A percentile compares a stretch with the other conserved stretches of the same genome.
Evolutionary conservation across 2,888 invertebrate species (phyloP).

Genomic region (Craniophora ligustri): DNA sequence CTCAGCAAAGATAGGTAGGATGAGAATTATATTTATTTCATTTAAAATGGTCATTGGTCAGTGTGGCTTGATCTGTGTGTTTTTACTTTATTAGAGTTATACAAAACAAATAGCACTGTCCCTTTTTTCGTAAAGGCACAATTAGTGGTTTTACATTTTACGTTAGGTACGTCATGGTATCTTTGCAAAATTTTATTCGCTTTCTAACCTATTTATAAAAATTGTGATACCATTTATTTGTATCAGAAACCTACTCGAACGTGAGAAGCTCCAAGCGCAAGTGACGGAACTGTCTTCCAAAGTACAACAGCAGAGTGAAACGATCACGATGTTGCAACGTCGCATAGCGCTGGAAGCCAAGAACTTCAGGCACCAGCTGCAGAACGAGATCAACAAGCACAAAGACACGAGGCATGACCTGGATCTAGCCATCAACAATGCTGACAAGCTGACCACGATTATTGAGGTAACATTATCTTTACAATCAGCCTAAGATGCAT

Average conservation of each 20-base stretch:
- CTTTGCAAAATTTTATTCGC: no score
- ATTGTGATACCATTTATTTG: no score
- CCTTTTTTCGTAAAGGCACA: no score
- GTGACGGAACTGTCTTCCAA: slow-evolving; percentile 87
- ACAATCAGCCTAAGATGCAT: no score
- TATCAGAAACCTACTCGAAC: slow-evolving; percentile 90
- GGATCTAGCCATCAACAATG: slow-evolving; percentile 89
- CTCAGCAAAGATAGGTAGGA: slow-evolving; percentile 91
- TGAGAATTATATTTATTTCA: no score
- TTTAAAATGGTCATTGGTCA: no score
- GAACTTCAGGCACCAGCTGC: slow-evolving; percentile 92
- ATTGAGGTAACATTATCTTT: slow-evolving; percentile 83
- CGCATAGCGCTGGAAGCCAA: slow-evolving; percentile 92
- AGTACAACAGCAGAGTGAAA: slow-evolving; percentile 90
- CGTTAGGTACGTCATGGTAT: no score
- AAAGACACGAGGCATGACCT: slow-evolving; percentile 92
- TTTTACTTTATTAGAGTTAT: no score
- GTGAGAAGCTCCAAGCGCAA: slow-evolving; percentile 92
- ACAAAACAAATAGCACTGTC: no score
- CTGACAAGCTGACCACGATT: slow-evolving; percentile 89
- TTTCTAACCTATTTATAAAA: no score
- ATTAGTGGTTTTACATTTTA: no score
- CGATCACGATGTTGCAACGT: slow-evolving; percentile 90
- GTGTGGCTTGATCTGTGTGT: no score
- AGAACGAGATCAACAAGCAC: slow-evolving; percentile 91